Percentiles rank a stretch among this genome's conserved stretches.
These are phyloP conservation scores for Enteromius treurensis DNA, from an alignment of 2,797 vertebrate species.

Conservation along the genomic window DNA sequence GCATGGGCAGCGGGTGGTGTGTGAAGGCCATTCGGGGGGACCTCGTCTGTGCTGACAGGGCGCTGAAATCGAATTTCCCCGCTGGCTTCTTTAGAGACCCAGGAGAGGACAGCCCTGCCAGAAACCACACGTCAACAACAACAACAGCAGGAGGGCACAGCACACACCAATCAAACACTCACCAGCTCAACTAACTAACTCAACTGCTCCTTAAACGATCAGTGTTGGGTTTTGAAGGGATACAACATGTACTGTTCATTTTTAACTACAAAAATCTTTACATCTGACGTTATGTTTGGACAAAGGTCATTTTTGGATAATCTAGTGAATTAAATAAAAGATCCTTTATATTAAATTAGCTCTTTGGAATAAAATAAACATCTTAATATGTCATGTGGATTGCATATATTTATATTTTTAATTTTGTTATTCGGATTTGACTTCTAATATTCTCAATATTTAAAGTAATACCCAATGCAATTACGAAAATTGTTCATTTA, in stretches of 20 bases:
- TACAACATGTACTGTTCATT: background rate
- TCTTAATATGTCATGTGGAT: too few species aligned
- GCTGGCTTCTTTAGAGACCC: constrained; percentile 97
- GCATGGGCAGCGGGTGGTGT: constrained; percentile 96
- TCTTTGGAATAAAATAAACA: background rate
- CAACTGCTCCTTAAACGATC: background rate
- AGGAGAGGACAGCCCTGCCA: constrained; percentile 87
- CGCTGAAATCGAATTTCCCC: constrained; percentile 96
- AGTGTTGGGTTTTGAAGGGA: background rate
- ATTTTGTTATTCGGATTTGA: background rate
- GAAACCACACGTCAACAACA: constrained; percentile 66
- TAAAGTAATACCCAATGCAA: background rate
- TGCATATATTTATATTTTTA: too few species aligned
- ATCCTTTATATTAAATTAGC: background rate
- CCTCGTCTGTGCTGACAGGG: constrained; percentile 91
- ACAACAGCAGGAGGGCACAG: constrained; percentile 71
- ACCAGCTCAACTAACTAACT: background rate
- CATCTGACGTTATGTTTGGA: too few species aligned
- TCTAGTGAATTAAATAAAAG: background rate
- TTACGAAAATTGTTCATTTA: accelerated
- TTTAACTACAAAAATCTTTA: background rate
- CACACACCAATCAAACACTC: constrained; percentile 48
- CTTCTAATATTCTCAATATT: background rate
- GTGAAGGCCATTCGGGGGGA: constrained; percentile 96
- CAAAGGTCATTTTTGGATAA: background rate